Conservation (phyloP, 2,797 vertebrate genomes). For the Enteromius fasciolatus region DNA sequence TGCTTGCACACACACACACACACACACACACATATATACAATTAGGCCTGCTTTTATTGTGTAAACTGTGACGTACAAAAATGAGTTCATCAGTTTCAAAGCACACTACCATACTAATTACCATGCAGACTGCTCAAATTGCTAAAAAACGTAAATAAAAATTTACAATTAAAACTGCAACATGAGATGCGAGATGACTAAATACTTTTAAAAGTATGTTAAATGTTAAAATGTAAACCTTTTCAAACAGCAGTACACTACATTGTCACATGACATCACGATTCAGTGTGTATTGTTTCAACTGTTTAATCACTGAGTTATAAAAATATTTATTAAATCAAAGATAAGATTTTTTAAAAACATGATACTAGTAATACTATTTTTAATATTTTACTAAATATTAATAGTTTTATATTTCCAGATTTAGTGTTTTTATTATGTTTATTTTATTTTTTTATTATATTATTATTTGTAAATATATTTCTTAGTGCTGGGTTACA, state of each 20-base stretch:
- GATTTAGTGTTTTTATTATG: not conserved
- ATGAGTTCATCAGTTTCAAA: not conserved
- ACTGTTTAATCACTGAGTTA: not conserved
- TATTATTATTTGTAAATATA: not conserved
- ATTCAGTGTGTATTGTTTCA: too few relatives aligned
- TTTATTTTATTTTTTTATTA: not conserved
- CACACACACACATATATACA: slow-evolving; percentile 17
- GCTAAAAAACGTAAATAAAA: not conserved
- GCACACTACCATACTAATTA: not conserved
- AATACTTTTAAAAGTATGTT: not conserved
- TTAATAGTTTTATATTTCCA: not conserved
- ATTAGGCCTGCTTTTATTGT: not conserved
- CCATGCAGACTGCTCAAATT: not conserved
- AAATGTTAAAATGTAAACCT: not conserved
- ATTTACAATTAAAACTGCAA: not conserved
- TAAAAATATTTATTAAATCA: too few relatives aligned
- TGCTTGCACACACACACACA: slow-evolving; percentile 55
- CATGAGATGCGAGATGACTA: not conserved
- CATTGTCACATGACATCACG: not conserved
- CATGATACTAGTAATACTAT: not conserved
- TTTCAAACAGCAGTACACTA: not conserved
- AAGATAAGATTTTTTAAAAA: too few relatives aligned
- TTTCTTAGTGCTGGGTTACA: not conserved
- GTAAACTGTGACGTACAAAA: not conserved
- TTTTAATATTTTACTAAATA: not conserved